Conservation (phyloP, 1,140 invertebrate species). For the Lithobius niger region DNA sequence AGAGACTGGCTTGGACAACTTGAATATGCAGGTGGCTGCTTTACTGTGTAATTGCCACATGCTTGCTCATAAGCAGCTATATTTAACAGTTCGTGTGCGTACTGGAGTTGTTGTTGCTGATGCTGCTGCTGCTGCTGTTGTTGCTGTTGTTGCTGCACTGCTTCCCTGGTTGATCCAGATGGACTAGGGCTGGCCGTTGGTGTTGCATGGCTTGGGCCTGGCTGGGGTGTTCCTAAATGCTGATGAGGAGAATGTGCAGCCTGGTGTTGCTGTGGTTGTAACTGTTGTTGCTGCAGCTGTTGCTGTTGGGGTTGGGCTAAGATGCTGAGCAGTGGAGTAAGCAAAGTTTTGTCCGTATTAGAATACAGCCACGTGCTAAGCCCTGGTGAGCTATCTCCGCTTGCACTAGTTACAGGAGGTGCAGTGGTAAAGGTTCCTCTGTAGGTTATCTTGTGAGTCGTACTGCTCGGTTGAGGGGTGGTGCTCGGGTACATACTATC, state of each 20-base stretch:
- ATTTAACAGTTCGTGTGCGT: neutral
- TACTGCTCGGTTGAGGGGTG: constrained; percentile 15
- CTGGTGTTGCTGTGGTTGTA: constrained; percentile 7
- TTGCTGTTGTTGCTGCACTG: neutral
- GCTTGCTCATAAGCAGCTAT: neutral
- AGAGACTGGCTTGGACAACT: constrained; percentile 22
- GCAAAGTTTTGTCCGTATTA: constrained; percentile 10
- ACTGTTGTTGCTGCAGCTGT: constrained; percentile 5
- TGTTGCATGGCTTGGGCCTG: neutral
- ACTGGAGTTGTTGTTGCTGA: neutral
- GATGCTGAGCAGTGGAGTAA: constrained; percentile 15
- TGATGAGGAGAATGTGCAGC: constrained; percentile 10
- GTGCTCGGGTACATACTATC: constrained; percentile 19
- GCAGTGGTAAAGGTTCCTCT: constrained; percentile 28
- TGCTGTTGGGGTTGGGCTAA: constrained; percentile 15
- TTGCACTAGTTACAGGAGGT: neutral
- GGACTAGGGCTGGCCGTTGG: neutral
- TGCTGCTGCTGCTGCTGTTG: constrained; percentile 4
- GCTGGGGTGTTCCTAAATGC: neutral
- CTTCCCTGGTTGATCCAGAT: neutral
- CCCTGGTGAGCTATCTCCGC: constrained; percentile 2
- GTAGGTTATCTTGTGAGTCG: constrained; percentile 31
- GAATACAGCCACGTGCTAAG: constrained; percentile 7
- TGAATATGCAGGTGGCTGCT: constrained; percentile 31
- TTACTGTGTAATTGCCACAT: constrained; percentile 20